phyloP scores from a whole-genome alignment of 2,797 vertebrate genomes.

The Sebastes matsubarae region DNA sequence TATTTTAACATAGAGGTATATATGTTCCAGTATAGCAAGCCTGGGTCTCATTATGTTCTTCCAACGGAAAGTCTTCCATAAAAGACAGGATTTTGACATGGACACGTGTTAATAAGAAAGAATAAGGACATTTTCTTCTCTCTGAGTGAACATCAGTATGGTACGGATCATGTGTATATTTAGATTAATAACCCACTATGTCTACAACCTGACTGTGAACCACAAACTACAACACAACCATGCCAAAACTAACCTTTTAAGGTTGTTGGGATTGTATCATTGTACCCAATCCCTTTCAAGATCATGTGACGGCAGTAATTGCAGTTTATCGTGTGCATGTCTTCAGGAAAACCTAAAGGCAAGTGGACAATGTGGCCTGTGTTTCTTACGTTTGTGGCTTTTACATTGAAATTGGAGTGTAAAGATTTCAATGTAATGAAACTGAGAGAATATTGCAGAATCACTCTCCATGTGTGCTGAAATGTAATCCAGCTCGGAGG shows the following conservation, averaged over 20 bases:
- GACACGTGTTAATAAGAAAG: slow-evolving; percentile 38
- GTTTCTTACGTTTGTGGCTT: slow-evolving; percentile 29
- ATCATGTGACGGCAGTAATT: slow-evolving; percentile 65
- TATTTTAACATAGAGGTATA: slow-evolving; percentile 47
- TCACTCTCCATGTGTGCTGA: background rate
- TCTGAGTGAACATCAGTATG: slow-evolving; percentile 49
- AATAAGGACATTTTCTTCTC: slow-evolving; percentile 30
- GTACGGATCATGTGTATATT: slow-evolving; percentile 58
- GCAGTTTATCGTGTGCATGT: slow-evolving; percentile 53
- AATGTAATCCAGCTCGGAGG: background rate
- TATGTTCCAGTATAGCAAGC: slow-evolving; percentile 29
- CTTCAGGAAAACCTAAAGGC: slow-evolving; percentile 44
- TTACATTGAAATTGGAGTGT: background rate
- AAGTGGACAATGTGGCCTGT: slow-evolving; percentile 44
- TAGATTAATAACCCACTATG: slow-evolving; percentile 65
- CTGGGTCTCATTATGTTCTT: slow-evolving; percentile 32
- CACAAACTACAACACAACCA: slow-evolving; percentile 52
- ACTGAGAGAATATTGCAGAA: slow-evolving; percentile 8
- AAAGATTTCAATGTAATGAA: background rate
- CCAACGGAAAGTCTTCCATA: slow-evolving; percentile 30
- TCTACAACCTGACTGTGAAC: slow-evolving; percentile 66
- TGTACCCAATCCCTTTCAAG: slow-evolving; percentile 43
- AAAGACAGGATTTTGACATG: slow-evolving; percentile 44
- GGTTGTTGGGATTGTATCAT: slow-evolving; percentile 62
- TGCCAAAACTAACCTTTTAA: slow-evolving; percentile 70